Evolutionary conservation across 2,888 invertebrate genomes (phyloP), one percentile per base, ranked within the genome.

Genomic region (Chrysolina oricalcia): DNA sequence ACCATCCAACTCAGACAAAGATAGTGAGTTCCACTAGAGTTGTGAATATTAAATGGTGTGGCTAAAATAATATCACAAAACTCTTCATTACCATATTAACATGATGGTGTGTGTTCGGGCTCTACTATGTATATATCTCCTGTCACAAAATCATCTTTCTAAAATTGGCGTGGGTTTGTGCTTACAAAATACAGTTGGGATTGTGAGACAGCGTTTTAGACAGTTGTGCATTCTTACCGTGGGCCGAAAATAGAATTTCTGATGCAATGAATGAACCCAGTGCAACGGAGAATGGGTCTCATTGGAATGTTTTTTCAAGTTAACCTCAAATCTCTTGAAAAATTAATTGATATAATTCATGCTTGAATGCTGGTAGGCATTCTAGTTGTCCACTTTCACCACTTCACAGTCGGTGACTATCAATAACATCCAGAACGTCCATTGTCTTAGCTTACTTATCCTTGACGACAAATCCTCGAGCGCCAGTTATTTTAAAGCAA

Each of bases 31-130:
- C 15, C 15, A n/a, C 23, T 9, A 5, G 9, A n/a, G 56, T 73
- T 73, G 72, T 76, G 76, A 70, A 76, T 73, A 76, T 76, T 76
- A 63, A 66, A 73, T 71, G 76, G 73, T 76, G 76, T 73, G 76
- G 76, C 73, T 76, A 67, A 72, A 66, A 75, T 72, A 53, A 50
- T 48, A 43, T 40, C 21, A 46, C 56, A 72, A 67, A 68, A 64
- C 43, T 50, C 13, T 17, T 65, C 56, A 40, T 35, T 41, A 68
- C 35, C 27, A 64, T 64, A 70, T 64, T 65, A 69, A 65, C 50
- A 63, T 72, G 67, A 67, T 67, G 74, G 74, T 74, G 74, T 74
- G 43, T 70, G 73, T 59, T 19, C 19, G 35, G 71, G 46, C 48
- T 62, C 40, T 50, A 35, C 13, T 65, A 15, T 73, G 73, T 75